Evolutionary conservation across 2,888 invertebrate species (phyloP).

Genomic region (Lycia hirtaria): DNA sequence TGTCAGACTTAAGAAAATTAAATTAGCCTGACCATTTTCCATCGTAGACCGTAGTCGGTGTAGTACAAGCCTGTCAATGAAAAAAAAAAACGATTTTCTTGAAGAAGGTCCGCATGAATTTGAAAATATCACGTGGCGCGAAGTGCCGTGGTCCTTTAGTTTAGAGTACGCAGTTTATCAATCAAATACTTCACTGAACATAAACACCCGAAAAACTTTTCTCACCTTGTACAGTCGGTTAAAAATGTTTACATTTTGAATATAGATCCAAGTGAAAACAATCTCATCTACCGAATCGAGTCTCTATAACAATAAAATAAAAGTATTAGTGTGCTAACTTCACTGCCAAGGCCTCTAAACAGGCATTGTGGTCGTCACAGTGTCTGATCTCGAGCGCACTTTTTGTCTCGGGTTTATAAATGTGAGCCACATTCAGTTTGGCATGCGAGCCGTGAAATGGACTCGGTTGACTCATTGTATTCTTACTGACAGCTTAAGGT

Average conservation of each 20-base stretch:
- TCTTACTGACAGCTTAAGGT: background rate
- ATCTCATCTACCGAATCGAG: background rate
- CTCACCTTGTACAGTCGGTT: too few species aligned
- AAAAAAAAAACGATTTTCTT: too few species aligned
- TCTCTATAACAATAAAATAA: background rate
- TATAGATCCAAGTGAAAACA: background rate
- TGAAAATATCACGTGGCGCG: too few species aligned
- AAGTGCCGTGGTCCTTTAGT: too few species aligned
- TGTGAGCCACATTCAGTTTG: conserved; percentile 25
- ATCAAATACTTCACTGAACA: too few species aligned
- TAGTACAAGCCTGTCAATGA: too few species aligned
- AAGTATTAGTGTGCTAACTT: conserved; percentile 14
- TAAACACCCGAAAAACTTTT: too few species aligned
- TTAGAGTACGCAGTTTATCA: too few species aligned
- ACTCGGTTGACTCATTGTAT: conserved; percentile 6
- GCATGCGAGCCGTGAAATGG: conserved; percentile 36
- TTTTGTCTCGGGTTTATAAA: conserved; percentile 28
- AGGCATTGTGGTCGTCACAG: conserved; percentile 46
- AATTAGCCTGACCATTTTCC: too few species aligned
- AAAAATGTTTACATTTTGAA: background rate
- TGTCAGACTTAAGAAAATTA: too few species aligned
- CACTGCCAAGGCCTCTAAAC: conserved; percentile 42
- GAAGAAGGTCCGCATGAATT: too few species aligned
- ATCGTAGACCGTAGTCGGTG: too few species aligned
- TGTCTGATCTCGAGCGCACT: conserved; percentile 42